Conservation (phyloP, 2,797 vertebrate genomes). For the Tiaroga cobitis region DNA sequence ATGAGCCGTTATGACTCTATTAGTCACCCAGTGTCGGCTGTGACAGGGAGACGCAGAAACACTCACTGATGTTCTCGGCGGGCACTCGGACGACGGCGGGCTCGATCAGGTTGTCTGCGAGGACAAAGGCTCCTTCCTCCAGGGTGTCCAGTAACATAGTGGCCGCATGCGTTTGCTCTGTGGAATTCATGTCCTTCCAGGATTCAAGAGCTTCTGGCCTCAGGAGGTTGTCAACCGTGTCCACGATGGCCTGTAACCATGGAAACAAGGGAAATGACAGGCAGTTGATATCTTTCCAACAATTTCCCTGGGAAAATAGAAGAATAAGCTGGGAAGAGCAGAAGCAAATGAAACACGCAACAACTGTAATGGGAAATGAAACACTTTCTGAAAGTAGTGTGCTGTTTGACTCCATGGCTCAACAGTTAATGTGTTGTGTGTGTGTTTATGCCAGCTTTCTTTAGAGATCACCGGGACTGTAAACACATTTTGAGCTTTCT, state of each 20-base stretch:
- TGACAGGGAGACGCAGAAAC: constrained; percentile 4
- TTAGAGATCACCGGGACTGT: constrained; percentile 30
- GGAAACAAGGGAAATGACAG: constrained; percentile 78
- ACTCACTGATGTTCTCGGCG: constrained; percentile 97
- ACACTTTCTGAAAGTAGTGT: background rate
- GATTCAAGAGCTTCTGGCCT: constrained; percentile 95
- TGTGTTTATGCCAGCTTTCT: constrained; percentile 37
- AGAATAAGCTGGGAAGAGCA: constrained; percentile 50
- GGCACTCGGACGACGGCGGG: constrained; percentile 95
- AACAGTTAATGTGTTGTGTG: constrained; percentile 6
- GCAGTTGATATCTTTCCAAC: constrained; percentile 54
- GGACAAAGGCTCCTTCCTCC: constrained; percentile 97
- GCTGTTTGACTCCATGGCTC: background rate
- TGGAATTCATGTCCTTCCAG: constrained; percentile 98
- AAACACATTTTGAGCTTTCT: constrained; percentile 53
- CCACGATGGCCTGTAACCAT: constrained; percentile 95
- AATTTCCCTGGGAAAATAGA: constrained; percentile 58
- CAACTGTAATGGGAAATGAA: constrained; percentile 61
- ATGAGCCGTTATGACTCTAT: background rate
- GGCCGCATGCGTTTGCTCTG: constrained; percentile 94
- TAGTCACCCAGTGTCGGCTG: background rate
- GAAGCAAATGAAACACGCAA: constrained; percentile 71
- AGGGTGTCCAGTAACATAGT: constrained; percentile 97
- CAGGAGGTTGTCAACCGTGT: constrained; percentile 98
- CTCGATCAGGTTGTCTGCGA: constrained; percentile 97